Evolutionary conservation across 1,140 invertebrate genomes (phyloP), one percentile per base, ranked within the genome.

Genomic region (Ectropis grisescens): DNA sequence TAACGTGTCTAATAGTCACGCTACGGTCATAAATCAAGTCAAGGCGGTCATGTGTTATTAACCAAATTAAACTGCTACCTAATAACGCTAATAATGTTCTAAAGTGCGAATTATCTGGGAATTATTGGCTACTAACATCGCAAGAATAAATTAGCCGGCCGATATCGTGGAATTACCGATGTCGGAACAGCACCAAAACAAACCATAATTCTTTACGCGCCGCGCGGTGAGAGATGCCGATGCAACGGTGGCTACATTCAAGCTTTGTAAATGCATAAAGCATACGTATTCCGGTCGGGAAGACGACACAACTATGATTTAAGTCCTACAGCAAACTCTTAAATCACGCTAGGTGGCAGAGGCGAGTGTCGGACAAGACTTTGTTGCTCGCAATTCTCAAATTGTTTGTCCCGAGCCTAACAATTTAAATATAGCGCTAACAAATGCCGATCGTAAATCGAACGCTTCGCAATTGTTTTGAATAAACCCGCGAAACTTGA

Each of bases 371-470:
- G 51, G 68, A 70, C 61, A 65, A 54, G 46, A 65, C 48, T 56
- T 43, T 50, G 53, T 48, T 58, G 46, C 57, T 65, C 49, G 59
- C 70, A 69, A 68, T 69, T 67, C 75, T 59, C 61, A 65, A 78
- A 75, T 72, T 68, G 72, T 74, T 74, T 69, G 71, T 72, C 59
- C 48, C 69, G 70, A 53, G 61, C 59, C 58, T 67, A 71, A 71
- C 74, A 67, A 75, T 72, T 65, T 80, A 80, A 67, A 80, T 80
- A 72, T 80, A 80, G 74, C 60, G 56, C 55, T 51, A 62, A 66
- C 69, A 54, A 78, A 74, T 78, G 52, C 66, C 74, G 68, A 70
- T 60, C 64, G 59, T 64, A 68, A 65, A 70, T 76, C 65, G 69
- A 70, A 69, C 51, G 60, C 54, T 29, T 47, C 36, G 41, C 66